Percentiles rank a stretch among this genome's conserved stretches.
These are phyloP conservation scores for Scalopus aquaticus DNA, from an alignment of 2,113 vertebrate species.

Conservation along the genomic window DNA sequence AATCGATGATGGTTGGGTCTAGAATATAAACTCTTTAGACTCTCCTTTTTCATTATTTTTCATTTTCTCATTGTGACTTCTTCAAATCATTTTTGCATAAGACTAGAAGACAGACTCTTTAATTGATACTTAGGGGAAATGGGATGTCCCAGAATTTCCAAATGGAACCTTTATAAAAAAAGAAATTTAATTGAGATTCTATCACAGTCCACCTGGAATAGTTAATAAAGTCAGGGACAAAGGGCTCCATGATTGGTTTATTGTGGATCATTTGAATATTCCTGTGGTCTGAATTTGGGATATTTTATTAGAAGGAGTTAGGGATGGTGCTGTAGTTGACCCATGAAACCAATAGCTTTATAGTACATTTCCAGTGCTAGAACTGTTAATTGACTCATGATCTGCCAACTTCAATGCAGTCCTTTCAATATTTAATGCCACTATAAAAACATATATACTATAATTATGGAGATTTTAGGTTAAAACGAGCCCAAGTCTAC, in stretches of 20 bases:
- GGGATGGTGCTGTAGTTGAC: not conserved
- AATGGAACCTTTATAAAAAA: not conserved
- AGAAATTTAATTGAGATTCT: not conserved
- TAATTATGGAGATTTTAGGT: not conserved
- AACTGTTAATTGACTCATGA: not conserved
- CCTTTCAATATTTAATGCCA: not conserved
- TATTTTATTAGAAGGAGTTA: not conserved
- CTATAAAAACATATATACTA: not conserved
- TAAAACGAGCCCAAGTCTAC: not conserved
- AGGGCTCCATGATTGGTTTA: not conserved
- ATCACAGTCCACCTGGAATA: not conserved
- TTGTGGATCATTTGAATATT: not conserved
- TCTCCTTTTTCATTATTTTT: not conserved
- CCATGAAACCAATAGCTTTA: not conserved
- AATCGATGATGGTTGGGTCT: not conserved
- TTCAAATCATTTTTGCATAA: not conserved
- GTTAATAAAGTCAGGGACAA: not conserved
- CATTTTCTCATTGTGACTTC: not conserved
- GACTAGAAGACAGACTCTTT: not conserved
- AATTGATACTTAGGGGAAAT: not conserved
- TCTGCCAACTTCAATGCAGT: not conserved
- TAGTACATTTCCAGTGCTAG: not conserved
- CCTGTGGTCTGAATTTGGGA: not conserved
- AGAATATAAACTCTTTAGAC: not conserved
- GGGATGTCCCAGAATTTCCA: not conserved